Conservation (phyloP, 1,140 invertebrate genomes). For the Aphelinus certus region DNA sequence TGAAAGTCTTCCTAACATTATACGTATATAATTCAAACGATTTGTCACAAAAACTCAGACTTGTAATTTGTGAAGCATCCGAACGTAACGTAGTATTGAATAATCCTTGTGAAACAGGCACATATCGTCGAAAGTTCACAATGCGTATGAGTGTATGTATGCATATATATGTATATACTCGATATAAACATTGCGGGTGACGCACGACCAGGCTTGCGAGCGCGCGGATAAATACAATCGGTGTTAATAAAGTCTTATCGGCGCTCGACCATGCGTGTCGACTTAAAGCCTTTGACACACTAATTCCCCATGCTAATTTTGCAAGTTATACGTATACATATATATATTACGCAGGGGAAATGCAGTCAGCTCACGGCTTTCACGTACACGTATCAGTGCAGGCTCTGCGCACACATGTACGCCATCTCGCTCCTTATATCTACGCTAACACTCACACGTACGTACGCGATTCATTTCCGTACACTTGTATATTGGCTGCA, state of each 20-base stretch:
- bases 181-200: neutral
- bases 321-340: neutral
- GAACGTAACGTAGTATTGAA: neutral
- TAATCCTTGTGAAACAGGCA: constrained; percentile 2
- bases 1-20: too few species aligned
- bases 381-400: too few species aligned
- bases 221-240: constrained; percentile 48
- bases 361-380: too few species aligned
- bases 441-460: too few species aligned
- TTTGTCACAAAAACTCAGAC: too few species aligned
- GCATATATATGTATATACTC: neutral
- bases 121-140: neutral
- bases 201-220: neutral
- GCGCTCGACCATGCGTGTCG: constrained; percentile 56
- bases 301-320: constrained; percentile 60
- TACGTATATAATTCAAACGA: too few species aligned
- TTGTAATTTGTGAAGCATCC: too few species aligned
- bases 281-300: constrained; percentile 56
- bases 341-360: too few species aligned
- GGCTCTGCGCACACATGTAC: too few species aligned
- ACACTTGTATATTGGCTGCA: too few species aligned
- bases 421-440: too few species aligned
- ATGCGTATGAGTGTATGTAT: neutral
- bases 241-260: constrained; percentile 62
- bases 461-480: too few species aligned